Evolutionary conservation across 1,140 invertebrate genomes (phyloP), one percentile per base, ranked within the genome.

Genomic region (Alviniconcha marisindica): DNA sequence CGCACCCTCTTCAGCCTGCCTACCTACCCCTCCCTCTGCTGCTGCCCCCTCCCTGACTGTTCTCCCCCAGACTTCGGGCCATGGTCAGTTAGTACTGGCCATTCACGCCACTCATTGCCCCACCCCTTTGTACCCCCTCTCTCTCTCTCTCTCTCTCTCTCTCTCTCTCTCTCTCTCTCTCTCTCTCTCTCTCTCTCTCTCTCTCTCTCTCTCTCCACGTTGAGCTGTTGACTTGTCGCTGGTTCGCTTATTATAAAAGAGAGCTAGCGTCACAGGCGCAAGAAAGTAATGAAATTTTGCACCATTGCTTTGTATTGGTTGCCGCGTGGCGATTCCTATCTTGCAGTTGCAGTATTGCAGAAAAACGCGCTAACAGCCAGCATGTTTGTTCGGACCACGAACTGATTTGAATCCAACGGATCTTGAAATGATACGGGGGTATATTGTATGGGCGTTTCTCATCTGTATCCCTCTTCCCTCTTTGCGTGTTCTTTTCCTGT

Each of bases 131-230:
- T 48, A 48, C 44, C 24, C 31, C 33, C 63, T 69, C 74, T 15
- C 74, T 21, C 15, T 33, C 42, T 36, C n/a, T 56, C 77, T 60
- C 77, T 56, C 51, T 54, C 51, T 78, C 48, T 56, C 77, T 56
- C 51, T 54, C 48, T 38, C 77, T 56, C n/a, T 38, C 44, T 60
- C 33, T 40, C 77, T 60, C 77, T 56, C 48, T 60, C 77, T 28
- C 51, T 60, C 77, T 56, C 51, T 40, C 77, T 33, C 38, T 42
- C n/a, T 54, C 42, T 28, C 74, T 10, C 44, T 44, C 24, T 42
- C 73, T 76, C 24, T 21, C 40, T 18, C 18, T 33, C 18, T 69
- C 63, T 69, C 18, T 69, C 7, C 7, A 48, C 7, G n/a, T 33
- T 28, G 10, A 28, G 31, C n/a, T 33, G 2, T 31, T 7, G 63